phyloP scores from a whole-genome alignment of 2,113 vertebrate genomes.

The Cyphomyrus plagiostoma region DNA sequence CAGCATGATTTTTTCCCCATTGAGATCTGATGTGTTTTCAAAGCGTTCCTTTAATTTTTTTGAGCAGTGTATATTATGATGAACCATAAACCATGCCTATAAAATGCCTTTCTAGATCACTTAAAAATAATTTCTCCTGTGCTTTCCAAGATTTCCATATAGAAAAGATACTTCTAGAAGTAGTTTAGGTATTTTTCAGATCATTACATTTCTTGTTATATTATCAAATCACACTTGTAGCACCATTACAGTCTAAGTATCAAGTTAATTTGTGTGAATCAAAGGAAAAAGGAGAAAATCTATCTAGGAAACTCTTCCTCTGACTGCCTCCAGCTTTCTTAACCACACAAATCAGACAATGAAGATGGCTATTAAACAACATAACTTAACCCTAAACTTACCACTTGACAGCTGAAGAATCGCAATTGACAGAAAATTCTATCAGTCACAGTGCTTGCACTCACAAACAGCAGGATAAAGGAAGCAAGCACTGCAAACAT shows the following conservation, averaged over 20 bases:
- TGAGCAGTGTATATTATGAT: too few relatives aligned
- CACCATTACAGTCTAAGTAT: not conserved
- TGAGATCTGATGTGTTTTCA: too few relatives aligned
- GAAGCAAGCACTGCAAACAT: not conserved
- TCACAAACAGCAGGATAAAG: not conserved
- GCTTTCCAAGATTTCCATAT: not conserved
- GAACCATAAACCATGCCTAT: not conserved
- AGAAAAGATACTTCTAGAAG: not conserved
- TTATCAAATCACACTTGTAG: not conserved
- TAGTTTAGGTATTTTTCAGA: not conserved
- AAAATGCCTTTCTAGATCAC: not conserved
- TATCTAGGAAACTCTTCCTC: not conserved
- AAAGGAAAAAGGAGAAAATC: not conserved
- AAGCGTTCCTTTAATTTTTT: too few relatives aligned
- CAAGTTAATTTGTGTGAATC: not conserved
- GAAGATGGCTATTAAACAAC: not conserved
- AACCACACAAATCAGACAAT: not conserved
- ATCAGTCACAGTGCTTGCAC: not conserved
- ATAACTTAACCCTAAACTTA: not conserved
- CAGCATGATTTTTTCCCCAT: too few relatives aligned
- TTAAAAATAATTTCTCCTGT: not conserved
- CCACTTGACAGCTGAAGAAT: not conserved
- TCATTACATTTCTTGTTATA: not conserved
- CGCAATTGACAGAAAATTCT: not conserved
- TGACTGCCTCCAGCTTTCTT: not conserved